phyloP scores from a whole-genome alignment of 1,140 invertebrate species.

The Ceratina japonica region DNA sequence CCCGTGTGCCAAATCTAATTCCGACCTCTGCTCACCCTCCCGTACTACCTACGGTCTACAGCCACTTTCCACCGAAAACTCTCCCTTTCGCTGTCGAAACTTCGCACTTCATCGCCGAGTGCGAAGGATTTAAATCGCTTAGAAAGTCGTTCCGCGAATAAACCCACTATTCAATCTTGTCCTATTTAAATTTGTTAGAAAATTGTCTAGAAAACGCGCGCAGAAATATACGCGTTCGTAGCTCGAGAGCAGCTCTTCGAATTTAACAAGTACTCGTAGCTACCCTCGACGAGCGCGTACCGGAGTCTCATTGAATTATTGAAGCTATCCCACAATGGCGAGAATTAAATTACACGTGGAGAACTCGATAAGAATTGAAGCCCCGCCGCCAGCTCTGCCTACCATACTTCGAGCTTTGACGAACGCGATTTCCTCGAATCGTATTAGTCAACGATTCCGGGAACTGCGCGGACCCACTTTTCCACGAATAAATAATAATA shows the following conservation, averaged over 20 bases:
- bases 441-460: too few species aligned
- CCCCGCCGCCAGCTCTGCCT: too few species aligned
- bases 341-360: constrained; percentile 14
- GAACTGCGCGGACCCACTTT: neutral
- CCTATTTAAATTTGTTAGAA: neutral
- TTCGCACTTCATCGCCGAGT: constrained; percentile 30
- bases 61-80: constrained; percentile 29
- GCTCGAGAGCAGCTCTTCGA: neutral
- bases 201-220: too few species aligned
- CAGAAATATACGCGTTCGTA: too few species aligned
- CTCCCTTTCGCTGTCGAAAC: constrained; percentile 43
- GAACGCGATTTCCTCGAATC: too few species aligned
- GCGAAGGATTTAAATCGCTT: constrained; percentile 6
- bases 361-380: too few species aligned
- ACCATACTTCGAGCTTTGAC: too few species aligned
- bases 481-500: constrained; percentile 53
- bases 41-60: constrained; percentile 25
- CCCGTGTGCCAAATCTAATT: constrained; percentile 51
- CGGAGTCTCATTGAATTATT: constrained; percentile 35
- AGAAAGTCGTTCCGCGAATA: neutral
- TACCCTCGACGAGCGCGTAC: too few species aligned
- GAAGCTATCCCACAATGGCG: constrained; percentile 24
- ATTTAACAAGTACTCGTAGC: too few species aligned
- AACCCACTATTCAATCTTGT: neutral
- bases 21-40: constrained; percentile 39